Conservation (phyloP, 53 echinoderm and acorn worm species). For the Crossaster papposus region DNA sequence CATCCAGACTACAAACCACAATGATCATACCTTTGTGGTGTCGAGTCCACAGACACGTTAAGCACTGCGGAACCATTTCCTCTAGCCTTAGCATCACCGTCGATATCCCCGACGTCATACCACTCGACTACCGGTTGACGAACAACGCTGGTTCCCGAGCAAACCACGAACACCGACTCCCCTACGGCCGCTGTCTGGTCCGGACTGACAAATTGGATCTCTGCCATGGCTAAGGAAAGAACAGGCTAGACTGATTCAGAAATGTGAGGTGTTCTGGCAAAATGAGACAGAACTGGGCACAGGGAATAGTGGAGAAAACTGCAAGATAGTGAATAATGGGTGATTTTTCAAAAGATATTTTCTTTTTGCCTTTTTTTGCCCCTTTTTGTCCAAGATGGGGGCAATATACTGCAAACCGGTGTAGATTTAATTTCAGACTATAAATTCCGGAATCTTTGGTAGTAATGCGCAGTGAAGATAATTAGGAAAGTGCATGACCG, state of each 20-base stretch:
- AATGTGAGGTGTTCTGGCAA: too few relatives aligned
- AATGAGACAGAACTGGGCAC: too few relatives aligned
- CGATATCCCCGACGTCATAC: not conserved
- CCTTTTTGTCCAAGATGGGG: too few relatives aligned
- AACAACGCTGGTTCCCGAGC: not conserved
- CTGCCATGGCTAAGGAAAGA: not conserved
- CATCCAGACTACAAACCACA: not conserved
- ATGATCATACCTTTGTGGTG: not conserved
- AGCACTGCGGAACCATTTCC: not conserved
- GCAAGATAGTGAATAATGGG: too few relatives aligned
- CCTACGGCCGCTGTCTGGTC: not conserved
- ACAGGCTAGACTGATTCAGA: not conserved
- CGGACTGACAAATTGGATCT: not conserved
- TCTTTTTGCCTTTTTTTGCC: too few relatives aligned
- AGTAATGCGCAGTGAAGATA: too few relatives aligned
- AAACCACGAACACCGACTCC: not conserved
- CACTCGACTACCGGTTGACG: not conserved
- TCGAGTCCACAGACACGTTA: not conserved
- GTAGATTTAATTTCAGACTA: too few relatives aligned
- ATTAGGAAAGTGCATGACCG: too few relatives aligned
- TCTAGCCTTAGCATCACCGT: not conserved
- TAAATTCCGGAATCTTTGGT: too few relatives aligned
- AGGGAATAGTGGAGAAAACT: too few relatives aligned
- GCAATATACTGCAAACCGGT: too few relatives aligned
- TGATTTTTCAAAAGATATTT: not conserved